Evolutionary conservation across 2,797 vertebrate genomes (phyloP).

Genomic region (Thripadectes ignobilis): DNA sequence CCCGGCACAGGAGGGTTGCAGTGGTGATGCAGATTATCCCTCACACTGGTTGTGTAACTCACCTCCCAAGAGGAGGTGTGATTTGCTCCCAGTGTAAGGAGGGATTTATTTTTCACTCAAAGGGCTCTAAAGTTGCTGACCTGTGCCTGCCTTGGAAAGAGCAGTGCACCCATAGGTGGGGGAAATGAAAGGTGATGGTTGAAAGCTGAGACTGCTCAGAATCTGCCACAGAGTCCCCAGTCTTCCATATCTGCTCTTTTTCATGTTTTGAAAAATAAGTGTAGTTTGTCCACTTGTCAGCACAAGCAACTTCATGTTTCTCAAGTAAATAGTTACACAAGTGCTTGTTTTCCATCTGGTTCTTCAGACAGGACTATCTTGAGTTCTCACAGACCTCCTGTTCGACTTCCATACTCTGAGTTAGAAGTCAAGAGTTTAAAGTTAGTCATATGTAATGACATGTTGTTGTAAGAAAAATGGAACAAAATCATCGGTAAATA

Average conservation of each 20-base stretch:
- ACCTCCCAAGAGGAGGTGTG: not conserved
- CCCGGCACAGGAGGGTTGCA: not conserved
- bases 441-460: not conserved
- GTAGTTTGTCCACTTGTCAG: not conserved
- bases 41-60: not conserved
- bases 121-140: not conserved
- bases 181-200: not conserved
- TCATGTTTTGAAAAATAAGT: not conserved
- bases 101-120: not conserved
- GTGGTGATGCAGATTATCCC: not conserved
- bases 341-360: not conserved
- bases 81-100: not conserved
- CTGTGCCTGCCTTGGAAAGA: not conserved
- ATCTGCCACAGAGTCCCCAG: not conserved
- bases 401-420: not conserved
- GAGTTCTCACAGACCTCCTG: not conserved
- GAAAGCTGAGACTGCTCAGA: not conserved
- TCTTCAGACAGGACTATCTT: not conserved
- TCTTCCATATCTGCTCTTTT: not conserved
- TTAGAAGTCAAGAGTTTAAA: not conserved
- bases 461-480: not conserved
- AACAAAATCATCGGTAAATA: not conserved
- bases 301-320: not conserved
- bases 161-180: not conserved
- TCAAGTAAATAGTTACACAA: not conserved